Conservation (phyloP, 2,113 vertebrate species). For the Zingel zingel region DNA sequence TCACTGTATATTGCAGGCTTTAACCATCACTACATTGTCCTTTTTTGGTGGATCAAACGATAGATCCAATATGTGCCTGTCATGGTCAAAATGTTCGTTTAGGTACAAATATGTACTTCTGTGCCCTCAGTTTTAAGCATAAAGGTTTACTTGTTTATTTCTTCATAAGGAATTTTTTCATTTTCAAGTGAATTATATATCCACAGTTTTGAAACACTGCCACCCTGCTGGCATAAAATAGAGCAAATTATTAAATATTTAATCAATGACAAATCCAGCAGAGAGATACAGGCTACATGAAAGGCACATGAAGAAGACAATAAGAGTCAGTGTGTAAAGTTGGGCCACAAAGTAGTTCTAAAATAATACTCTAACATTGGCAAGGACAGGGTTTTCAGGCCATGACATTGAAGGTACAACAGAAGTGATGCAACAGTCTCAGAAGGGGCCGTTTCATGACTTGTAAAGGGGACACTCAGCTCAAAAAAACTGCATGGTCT, state of each 20-base stretch:
- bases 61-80: no score
- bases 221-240: neutral
- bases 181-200: constrained; percentile 26
- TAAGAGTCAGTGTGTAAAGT: neutral
- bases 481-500: constrained; percentile 29
- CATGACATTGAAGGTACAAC: constrained; percentile 57
- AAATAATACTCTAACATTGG: constrained; percentile 41
- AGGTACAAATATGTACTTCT: neutral
- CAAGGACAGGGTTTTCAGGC: constrained; percentile 64
- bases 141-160: neutral
- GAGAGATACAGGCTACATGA: neutral
- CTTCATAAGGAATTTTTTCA: constrained; percentile 2
- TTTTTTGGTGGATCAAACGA: neutral
- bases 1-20: neutral
- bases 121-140: neutral
- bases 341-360: constrained; percentile 32
- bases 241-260: neutral
- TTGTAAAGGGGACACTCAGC: constrained; percentile 41
- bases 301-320: constrained; percentile 1
- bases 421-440: constrained; percentile 53
- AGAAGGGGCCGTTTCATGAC: constrained; percentile 33
- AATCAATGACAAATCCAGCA: neutral
- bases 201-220: neutral
- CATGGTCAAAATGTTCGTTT: neutral
- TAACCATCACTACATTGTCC: neutral